Base-by-base conservation (phyloP, 2,888 invertebrate species). In the Polyploca ridens region DNA sequence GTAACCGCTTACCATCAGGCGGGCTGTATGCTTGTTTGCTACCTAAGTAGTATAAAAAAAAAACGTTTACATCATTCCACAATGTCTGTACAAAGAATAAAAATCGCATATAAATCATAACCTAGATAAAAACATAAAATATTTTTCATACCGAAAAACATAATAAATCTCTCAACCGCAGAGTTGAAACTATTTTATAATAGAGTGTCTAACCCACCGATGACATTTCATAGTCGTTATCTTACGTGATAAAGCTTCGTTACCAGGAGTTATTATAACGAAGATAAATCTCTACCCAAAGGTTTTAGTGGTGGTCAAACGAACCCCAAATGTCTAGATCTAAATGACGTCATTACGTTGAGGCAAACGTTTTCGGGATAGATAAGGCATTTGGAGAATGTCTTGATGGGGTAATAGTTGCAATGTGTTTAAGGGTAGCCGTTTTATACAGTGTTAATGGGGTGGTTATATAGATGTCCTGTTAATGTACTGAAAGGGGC, bases 311-410 rank as follows among this genome's bases (percentile, higher is more conserved):
- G 4, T 16, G 49, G 49, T 49, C 49, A 49, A 49, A 19, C 3
- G 57, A 19, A 54, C 54, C 16, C 19, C 16, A 54, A 54, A 16
- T n/a, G 54, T 19, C 54, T 54, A 54, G 54, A 54, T 54, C 54
- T 54, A 54, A 54, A 54, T 54, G 54, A 54, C 54, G 54, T 54
- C 54, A 54, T 54, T 54, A 54, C 19, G 54, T 8, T 19, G 54
- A 19, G 10, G 10, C 54, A 54, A 54, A 54, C 54, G 54, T 4
- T 54, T 54, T 10, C n/a, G 19, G 16, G 16, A 54, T 54, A 54
- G 54, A 54, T 54, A 54, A 54, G 54, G 19, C 54, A 54, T 54
- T 54, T 19, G 16, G 19, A 19, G 54, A 16, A 54, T 54, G 54
- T 54, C 54, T 54, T 54, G 54, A 19, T 54, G 54, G 49, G n/a